Evolutionary conservation across 1,140 invertebrate genomes (phyloP).

Genomic region (Drosophila trapezifrons): DNA sequence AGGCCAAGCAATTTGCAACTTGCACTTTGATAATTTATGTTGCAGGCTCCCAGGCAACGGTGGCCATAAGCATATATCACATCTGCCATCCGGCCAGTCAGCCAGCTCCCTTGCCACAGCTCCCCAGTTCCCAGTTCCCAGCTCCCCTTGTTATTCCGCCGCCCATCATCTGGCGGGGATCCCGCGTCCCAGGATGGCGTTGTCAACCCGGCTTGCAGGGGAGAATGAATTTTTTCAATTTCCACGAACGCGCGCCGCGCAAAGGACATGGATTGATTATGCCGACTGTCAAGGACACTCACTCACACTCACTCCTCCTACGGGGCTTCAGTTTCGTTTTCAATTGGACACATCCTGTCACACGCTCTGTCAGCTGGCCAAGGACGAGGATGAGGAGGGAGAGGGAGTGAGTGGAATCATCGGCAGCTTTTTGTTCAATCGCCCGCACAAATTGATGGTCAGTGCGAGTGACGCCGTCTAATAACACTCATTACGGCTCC

Average conservation of each 20-base stretch:
- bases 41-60: slow-evolving; percentile 50
- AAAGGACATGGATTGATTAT: slow-evolving; percentile 72
- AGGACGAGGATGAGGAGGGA: slow-evolving; percentile 4
- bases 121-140: background rate
- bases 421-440: slow-evolving; percentile 33
- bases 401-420: background rate
- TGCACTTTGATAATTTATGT: slow-evolving; percentile 81
- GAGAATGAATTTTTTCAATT: slow-evolving; percentile 53
- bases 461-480: slow-evolving; percentile 45
- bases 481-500: slow-evolving; percentile 66
- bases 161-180: slow-evolving; percentile 18
- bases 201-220: slow-evolving; percentile 27
- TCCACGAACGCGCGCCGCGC: slow-evolving; percentile 46
- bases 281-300: slow-evolving; percentile 59
- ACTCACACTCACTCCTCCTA: slow-evolving; percentile 25
- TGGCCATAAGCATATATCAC: slow-evolving; percentile 56
- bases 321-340: slow-evolving; percentile 53
- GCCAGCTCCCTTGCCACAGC: background rate
- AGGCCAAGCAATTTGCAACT: slow-evolving; percentile 80
- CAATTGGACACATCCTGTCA: slow-evolving; percentile 48
- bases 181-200: slow-evolving; percentile 12
- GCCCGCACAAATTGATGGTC: slow-evolving; percentile 44
- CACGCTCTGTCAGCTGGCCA: slow-evolving; percentile 48
- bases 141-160: too few relatives aligned
- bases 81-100: slow-evolving; percentile 15